These are phyloP conservation scores for Bombus haemorrhoidalis DNA, from an alignment of 1,140 invertebrate genomes.

Conservation along the genomic window DNA sequence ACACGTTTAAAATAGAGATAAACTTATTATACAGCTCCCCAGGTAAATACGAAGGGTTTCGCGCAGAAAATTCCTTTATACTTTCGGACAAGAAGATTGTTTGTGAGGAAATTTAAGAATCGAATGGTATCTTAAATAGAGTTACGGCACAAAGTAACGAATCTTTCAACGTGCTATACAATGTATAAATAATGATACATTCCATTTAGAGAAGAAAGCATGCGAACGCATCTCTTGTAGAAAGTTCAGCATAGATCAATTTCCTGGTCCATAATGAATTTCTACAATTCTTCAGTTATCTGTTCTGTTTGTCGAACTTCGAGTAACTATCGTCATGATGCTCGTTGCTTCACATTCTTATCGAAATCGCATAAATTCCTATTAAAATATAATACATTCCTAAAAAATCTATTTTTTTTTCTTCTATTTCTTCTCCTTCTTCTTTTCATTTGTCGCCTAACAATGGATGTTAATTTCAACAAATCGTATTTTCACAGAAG, in stretches of 20 bases:
- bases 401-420: not conserved
- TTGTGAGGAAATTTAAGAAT: no score
- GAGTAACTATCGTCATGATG: slow-evolving; percentile 26
- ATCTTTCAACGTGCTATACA: not conserved
- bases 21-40: not conserved
- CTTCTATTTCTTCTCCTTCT: not conserved
- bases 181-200: not conserved
- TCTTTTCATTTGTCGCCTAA: not conserved
- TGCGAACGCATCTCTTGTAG: slow-evolving; percentile 15
- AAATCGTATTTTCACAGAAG: not conserved
- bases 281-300: slow-evolving; percentile 55
- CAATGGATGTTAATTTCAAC: not conserved
- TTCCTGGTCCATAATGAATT: slow-evolving; percentile 47
- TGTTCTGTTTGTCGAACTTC: slow-evolving; percentile 44
- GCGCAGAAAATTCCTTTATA: not conserved
- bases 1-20: slow-evolving; percentile 30
- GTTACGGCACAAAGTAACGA: not conserved
- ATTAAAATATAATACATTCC: not conserved
- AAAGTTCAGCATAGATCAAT: slow-evolving; percentile 31
- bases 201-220: not conserved
- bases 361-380: slow-evolving; percentile 54
- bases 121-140: no score
- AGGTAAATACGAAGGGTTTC: not conserved
- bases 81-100: not conserved
- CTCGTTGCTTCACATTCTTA: slow-evolving; percentile 39